Conservation (phyloP, 2,797 vertebrate species). For the Australoheros facetus region DNA sequence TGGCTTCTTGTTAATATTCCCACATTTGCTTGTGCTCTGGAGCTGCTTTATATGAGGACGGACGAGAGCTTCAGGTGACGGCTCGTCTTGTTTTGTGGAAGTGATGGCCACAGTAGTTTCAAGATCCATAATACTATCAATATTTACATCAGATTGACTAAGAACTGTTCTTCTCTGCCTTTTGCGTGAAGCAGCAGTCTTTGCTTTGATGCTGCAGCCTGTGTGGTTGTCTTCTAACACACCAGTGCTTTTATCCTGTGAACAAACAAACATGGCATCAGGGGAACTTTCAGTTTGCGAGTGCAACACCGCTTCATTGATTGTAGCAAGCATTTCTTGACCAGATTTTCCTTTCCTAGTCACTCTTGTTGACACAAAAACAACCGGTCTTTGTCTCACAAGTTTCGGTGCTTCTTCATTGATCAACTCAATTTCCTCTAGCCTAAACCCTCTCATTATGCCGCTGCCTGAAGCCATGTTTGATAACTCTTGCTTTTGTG, state of each 20-base stretch:
- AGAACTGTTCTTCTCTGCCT: background rate
- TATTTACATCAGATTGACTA: background rate
- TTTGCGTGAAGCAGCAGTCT: conserved; percentile 14
- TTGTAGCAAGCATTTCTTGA: background rate
- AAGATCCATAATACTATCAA: conserved; percentile 32
- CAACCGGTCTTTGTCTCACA: background rate
- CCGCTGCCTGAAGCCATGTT: background rate
- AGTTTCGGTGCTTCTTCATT: conserved; percentile 17
- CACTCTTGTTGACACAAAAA: conserved; percentile 14
- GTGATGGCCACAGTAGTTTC: conserved; percentile 41
- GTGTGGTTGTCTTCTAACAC: conserved; percentile 10
- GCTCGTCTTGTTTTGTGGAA: background rate
- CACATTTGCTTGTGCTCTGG: conserved; percentile 4
- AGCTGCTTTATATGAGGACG: conserved; percentile 23
- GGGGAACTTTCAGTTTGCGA: background rate
- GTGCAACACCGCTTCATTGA: background rate
- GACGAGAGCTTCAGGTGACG: background rate
- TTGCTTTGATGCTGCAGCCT: background rate
- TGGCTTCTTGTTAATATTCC: conserved; percentile 24
- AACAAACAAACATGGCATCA: conserved; percentile 7
- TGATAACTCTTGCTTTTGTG: background rate
- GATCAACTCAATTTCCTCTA: background rate
- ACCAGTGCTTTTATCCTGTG: conserved; percentile 9
- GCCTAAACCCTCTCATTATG: background rate
- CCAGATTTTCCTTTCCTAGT: conserved; percentile 46